Percentiles rank a stretch among this genome's conserved stretches.
phyloP scores from a whole-genome alignment of 2,113 vertebrate species.

The Pao palembangensis region DNA sequence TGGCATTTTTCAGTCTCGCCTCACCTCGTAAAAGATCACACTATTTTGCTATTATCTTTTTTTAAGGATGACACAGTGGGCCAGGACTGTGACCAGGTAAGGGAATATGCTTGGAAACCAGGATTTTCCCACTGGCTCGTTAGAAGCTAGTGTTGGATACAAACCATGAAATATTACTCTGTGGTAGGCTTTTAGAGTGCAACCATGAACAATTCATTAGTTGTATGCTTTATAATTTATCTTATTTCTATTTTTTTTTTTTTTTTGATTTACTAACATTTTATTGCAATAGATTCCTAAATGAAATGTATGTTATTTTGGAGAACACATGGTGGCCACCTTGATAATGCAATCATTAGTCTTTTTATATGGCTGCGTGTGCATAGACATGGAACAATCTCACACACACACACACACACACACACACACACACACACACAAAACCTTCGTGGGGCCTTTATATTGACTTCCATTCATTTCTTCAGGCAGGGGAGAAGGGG shows the following conservation, averaged over 20 bases:
- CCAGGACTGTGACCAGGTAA: too few species aligned
- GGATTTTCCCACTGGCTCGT: too few species aligned
- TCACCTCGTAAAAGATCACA: neutral
- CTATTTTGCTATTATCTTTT: neutral
- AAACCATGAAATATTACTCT: too few species aligned
- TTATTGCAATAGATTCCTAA: neutral
- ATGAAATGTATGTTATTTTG: neutral
- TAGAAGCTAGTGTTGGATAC: too few species aligned
- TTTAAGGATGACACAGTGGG: too few species aligned
- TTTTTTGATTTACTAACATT: neutral
- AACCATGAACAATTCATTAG: too few species aligned
- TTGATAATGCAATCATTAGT: slow-evolving; percentile 55
- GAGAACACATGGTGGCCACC: slow-evolving; percentile 18
- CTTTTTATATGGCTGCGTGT: slow-evolving; percentile 32
- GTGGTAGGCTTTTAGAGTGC: too few species aligned
- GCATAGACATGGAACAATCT: slow-evolving; percentile 27
- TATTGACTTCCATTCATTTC: too few species aligned
- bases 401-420: slow-evolving; percentile 31
- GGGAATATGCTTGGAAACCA: too few species aligned
- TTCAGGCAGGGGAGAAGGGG: too few species aligned
- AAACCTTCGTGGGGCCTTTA: too few species aligned
- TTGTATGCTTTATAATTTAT: neutral
- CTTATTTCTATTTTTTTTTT: neutral
- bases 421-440: slow-evolving; percentile 4
- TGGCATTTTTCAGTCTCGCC: slow-evolving; percentile 17